These are phyloP conservation scores for Hyposmocoma kahamanoa DNA, from an alignment of 1,140 invertebrate species.

Conservation along the genomic window DNA sequence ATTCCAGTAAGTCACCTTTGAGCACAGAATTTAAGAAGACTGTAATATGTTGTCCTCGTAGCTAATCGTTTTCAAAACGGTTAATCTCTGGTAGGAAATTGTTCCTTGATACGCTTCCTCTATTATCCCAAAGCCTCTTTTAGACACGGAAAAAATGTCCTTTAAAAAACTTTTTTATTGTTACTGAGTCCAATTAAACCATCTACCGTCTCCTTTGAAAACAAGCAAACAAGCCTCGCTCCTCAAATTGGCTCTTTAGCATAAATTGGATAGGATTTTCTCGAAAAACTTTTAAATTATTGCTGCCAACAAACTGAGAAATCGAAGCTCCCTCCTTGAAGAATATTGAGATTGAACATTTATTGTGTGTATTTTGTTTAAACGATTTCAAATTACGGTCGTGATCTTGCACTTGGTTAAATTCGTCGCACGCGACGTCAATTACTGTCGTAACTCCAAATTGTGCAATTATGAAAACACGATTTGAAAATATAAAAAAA, in stretches of 20 bases:
- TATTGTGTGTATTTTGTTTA: too few relatives aligned
- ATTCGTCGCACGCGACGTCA: too few relatives aligned
- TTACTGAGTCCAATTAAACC: slow-evolving; percentile 30
- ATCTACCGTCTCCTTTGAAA: slow-evolving; percentile 17
- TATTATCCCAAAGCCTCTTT: slow-evolving; percentile 11
- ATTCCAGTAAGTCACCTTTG: neutral
- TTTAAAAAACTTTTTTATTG: slow-evolving; percentile 9
- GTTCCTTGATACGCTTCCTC: slow-evolving; percentile 33
- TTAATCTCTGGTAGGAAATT: slow-evolving; percentile 41
- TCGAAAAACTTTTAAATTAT: slow-evolving; percentile 26
- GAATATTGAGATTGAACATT: too few relatives aligned
- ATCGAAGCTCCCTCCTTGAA: neutral
- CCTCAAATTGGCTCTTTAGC: slow-evolving; percentile 29
- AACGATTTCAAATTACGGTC: too few relatives aligned
- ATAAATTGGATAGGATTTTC: slow-evolving; percentile 33
- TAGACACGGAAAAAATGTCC: slow-evolving; percentile 34
- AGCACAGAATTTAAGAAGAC: neutral
- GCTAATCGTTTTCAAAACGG: slow-evolving; percentile 2
- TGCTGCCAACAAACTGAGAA: neutral
- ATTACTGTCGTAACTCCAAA: too few relatives aligned
- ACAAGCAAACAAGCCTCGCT: slow-evolving; percentile 25
- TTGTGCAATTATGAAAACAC: too few relatives aligned
- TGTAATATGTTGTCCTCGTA: neutral
- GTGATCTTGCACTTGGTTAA: too few relatives aligned
- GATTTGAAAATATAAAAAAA: too few relatives aligned